Evolutionary conservation across 1,140 invertebrate species (phyloP).

Genomic region (Drosophila malerkotliana): DNA sequence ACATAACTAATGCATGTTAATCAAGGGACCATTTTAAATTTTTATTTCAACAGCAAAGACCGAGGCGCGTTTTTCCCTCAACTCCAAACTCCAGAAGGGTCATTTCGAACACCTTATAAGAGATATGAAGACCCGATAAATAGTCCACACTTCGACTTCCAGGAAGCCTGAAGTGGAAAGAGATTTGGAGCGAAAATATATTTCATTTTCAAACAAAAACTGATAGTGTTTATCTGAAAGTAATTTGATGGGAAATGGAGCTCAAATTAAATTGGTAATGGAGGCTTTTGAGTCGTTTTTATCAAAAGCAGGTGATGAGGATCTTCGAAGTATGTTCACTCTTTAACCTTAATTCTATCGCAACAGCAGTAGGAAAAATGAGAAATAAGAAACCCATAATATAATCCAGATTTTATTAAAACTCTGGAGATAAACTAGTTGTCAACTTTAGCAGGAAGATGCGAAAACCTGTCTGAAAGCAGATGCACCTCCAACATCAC

Average conservation of each 20-base stretch:
- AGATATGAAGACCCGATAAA: constrained; percentile 38
- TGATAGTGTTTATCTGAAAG: constrained; percentile 1
- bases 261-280: not conserved
- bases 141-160: constrained; percentile 34
- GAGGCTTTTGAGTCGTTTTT: not conserved
- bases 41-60: constrained; percentile 41
- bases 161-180: constrained; percentile 1
- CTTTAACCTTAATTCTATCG: too few species aligned
- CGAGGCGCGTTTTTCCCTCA: not conserved
- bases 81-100: constrained; percentile 21
- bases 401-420: not conserved
- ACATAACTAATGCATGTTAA: constrained; percentile 78
- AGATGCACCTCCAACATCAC: constrained; percentile 18
- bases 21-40: constrained; percentile 59
- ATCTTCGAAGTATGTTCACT: too few species aligned
- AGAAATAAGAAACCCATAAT: not conserved
- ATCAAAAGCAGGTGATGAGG: not conserved
- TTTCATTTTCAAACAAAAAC: constrained; percentile 22
- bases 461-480: constrained; percentile 22
- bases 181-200: constrained; percentile 7
- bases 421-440: constrained; percentile 17
- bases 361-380: too few species aligned
- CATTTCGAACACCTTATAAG: constrained; percentile 41
- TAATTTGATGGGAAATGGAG: not conserved
- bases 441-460: constrained; percentile 13